phyloP scores from a whole-genome alignment of 92 coral and sea anemone genomes.

The Epizoanthus rinbou region DNA sequence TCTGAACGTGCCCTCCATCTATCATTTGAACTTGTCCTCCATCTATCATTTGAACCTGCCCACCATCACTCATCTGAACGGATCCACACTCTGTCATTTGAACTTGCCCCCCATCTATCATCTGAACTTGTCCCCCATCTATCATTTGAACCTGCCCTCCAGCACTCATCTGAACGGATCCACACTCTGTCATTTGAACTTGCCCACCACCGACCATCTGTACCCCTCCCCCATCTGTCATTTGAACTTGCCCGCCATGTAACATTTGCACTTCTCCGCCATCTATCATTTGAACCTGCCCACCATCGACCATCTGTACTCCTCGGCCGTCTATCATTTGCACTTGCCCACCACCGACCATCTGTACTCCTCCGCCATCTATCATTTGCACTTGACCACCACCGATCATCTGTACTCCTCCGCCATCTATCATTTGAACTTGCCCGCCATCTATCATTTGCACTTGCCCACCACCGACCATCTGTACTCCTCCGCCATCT shows the following conservation, averaged over 20 bases:
- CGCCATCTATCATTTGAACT: neutral
- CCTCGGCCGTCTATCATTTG: neutral
- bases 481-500: too few species aligned
- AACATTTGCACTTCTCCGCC: constrained; percentile 19
- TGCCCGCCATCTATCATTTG: neutral
- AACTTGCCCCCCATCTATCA: constrained; percentile 15
- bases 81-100: neutral
- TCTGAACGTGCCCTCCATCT: constrained; percentile 13
- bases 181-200: constrained; percentile 25
- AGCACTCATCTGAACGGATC: constrained; percentile 3
- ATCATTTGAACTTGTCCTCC: constrained; percentile 9
- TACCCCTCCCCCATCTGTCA: constrained; percentile 6
- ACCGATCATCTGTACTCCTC: neutral
- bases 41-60: neutral
- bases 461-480: too few species aligned
- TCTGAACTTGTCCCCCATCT: neutral
- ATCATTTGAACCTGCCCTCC: neutral
- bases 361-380: neutral
- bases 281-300: constrained; percentile 12
- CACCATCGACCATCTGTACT: constrained; percentile 2
- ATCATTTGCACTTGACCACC: neutral
- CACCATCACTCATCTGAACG: constrained; percentile 11
- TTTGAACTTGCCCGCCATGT: constrained; percentile 1
- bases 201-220: constrained; percentile 18
- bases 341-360: neutral